Conservation (phyloP, 2,797 vertebrate species). For the Eulemur mongoz region DNA sequence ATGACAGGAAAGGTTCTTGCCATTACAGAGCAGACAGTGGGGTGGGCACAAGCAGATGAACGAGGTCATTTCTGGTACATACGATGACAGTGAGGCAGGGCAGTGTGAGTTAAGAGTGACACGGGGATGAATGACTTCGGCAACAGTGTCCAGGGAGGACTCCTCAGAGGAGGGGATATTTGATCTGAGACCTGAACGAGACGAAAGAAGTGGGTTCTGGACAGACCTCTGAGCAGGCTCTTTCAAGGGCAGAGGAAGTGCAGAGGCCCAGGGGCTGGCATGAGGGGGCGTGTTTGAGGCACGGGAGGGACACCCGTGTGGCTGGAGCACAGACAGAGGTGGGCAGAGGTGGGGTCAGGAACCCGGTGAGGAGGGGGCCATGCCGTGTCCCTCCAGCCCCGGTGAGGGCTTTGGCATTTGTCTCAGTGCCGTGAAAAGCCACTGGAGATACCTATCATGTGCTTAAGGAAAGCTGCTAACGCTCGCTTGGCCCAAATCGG, state of each 20-base stretch:
- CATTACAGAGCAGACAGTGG: accelerated
- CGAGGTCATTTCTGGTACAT: neutral
- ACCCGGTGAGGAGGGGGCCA: neutral
- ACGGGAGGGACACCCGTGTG: neutral
- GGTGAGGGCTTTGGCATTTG: neutral
- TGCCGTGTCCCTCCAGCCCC: neutral
- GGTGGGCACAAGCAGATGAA: neutral
- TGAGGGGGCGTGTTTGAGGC: neutral
- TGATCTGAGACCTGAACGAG: neutral
- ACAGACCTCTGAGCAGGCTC: neutral
- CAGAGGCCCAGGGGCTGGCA: neutral
- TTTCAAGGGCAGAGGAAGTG: neutral
- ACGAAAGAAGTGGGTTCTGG: neutral
- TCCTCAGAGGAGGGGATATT: neutral
- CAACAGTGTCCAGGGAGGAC: neutral
- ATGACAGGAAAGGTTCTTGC: neutral
- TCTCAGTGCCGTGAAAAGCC: neutral
- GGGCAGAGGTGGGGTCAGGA: neutral
- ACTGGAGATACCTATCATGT: accelerated
- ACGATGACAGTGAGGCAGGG: neutral
- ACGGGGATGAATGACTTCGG: neutral
- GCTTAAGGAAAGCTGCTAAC: neutral
- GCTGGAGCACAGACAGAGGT: neutral
- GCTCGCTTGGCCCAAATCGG: neutral
- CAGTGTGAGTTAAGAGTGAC: too few relatives aligned